phyloP scores from a whole-genome alignment of 2,113 vertebrate species.

The Astatotilapia flaviijosephi region DNA sequence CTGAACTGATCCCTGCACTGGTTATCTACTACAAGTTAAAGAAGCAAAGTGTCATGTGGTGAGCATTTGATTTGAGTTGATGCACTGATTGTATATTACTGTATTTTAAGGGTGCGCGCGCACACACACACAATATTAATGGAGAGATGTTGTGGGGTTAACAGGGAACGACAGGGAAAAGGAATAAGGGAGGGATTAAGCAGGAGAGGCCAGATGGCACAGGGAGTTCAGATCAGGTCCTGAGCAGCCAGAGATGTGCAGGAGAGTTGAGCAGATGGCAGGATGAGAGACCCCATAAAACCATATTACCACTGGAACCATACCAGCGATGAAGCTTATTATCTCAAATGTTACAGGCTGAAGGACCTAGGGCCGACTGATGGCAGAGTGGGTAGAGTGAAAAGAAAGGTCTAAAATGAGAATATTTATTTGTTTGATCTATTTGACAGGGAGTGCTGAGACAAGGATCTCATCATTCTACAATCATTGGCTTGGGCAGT shows the following conservation, averaged over 20 bases:
- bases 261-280: constrained; percentile 61
- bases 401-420: background rate
- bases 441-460: background rate
- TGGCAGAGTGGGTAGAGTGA: background rate
- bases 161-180: background rate
- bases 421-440: constrained; percentile 20
- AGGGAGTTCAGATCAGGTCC: constrained; percentile 44
- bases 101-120: background rate
- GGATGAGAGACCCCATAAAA: constrained; percentile 67
- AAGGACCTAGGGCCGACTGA: background rate
- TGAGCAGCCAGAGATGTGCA: constrained; percentile 28
- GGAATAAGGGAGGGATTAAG: constrained; percentile 35
- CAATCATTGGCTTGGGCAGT: background rate
- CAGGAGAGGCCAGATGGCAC: constrained; percentile 58
- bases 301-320: constrained; percentile 57
- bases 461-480: background rate
- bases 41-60: background rate
- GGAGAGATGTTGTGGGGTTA: background rate
- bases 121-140: background rate
- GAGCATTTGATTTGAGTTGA: background rate
- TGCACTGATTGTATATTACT: background rate
- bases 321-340: constrained; percentile 50
- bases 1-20: background rate
- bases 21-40: background rate
- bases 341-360: background rate